Evolutionary conservation across 2,888 invertebrate genomes (phyloP), one percentile per base, ranked within the genome.

Genomic region (Platycnemis pennipes): DNA sequence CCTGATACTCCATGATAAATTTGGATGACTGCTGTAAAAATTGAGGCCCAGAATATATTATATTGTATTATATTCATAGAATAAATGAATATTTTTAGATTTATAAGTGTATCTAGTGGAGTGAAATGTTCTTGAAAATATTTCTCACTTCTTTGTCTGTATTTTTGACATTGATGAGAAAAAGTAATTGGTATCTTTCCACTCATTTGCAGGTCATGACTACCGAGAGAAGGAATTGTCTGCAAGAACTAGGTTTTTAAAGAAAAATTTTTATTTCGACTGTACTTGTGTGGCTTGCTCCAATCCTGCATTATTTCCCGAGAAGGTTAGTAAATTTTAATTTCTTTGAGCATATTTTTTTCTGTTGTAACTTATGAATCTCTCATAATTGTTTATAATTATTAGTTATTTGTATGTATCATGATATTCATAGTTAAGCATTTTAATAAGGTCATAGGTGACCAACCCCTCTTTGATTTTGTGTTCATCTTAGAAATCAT

Each of bases 201-300:
- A 88, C 46, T 37, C 37, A 8, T n/a, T 49, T 88, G 5, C 42
- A 89, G 89, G 89, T 56, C 89, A 89, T 89, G 89, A 89, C 89
- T 89, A 53, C 53, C 46, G 56, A 42, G 89, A 89, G 56, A 89
- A 89, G 56, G 89, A 89, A 42, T 63, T 53, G 37, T 37, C 53
- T 2, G 37, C 89, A 31, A 56, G 89, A 31, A 26, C 89, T 42
- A 53, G 89, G 42, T 89, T 56, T 89, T 63, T 89, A 22, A 89
- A 89, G 89, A 89, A 89, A 42, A 89, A 46, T 89, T 89, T 31
- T 63, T 89, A 56, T 63, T 89, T 89, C 44, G 89, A 89, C 42
- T 89, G 89, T 63, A 56, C 37, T n/a, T 89, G 89, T 56, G 89
- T 37, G 42, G 89, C 89, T 53, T 89, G 89, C 42, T 89, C 89